Percentiles rank a stretch among this genome's conserved stretches.
phyloP scores from a whole-genome alignment of 2,113 vertebrate species.

The Pterocles burchelli region DNA sequence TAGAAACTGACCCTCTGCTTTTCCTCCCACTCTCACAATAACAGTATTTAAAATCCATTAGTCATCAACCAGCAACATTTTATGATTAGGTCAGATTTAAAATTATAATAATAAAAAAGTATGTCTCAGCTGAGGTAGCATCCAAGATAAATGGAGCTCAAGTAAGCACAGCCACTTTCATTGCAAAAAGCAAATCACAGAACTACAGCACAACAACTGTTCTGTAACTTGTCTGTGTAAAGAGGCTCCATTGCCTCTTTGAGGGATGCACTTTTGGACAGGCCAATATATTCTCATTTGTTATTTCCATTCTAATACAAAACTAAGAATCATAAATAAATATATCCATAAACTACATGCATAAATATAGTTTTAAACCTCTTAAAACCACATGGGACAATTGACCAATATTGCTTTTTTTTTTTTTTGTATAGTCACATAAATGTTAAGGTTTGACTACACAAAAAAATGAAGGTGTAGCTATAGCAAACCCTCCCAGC shows the following conservation, averaged over 20 bases:
- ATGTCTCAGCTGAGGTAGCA: neutral
- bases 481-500: neutral
- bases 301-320: neutral
- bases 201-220: neutral
- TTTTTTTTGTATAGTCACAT: neutral
- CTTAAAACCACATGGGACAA: neutral
- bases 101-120: neutral
- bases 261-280: neutral
- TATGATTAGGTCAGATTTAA: neutral
- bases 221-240: neutral
- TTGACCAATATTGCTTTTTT: neutral
- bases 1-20: neutral
- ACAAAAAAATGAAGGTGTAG: neutral
- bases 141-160: neutral
- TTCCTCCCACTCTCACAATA: neutral
- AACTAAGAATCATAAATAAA: neutral
- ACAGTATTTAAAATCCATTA: neutral
- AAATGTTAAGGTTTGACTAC: neutral
- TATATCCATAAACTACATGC: too few relatives aligned
- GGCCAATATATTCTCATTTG: neutral
- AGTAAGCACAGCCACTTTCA: fast-evolving
- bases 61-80: neutral
- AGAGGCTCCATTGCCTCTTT: neutral
- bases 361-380: neutral
- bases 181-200: neutral